Evolutionary conservation across 2,888 invertebrate species (phyloP).

Genomic region (Branchinecta sandiegonensis): DNA sequence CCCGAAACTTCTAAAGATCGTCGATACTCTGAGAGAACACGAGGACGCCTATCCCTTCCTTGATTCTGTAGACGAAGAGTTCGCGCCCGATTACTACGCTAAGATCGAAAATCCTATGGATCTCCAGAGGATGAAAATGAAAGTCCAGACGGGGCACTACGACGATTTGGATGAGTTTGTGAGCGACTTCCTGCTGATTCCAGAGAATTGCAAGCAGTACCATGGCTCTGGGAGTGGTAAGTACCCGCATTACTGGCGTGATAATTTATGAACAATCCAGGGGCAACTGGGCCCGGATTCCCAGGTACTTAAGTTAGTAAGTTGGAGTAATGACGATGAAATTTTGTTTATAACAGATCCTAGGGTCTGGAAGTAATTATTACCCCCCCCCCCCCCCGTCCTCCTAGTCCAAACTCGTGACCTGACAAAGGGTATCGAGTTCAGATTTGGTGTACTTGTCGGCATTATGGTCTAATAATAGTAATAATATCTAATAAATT

Average conservation of each 20-base stretch:
- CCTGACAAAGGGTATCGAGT: no score
- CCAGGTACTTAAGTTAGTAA: no score
- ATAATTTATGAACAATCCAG: no score
- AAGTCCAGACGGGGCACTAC: slow-evolving; percentile 65
- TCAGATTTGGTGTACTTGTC: no score
- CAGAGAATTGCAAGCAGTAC: slow-evolving; percentile 79
- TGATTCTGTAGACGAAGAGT: slow-evolving; percentile 82
- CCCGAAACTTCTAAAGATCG: slow-evolving; percentile 46
- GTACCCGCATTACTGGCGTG: slow-evolving; percentile 25
- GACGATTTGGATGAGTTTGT: slow-evolving; percentile 62
- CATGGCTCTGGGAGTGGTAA: slow-evolving; percentile 85
- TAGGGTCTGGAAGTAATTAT: no score
- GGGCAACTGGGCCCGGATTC: no score
- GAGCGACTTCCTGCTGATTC: slow-evolving; percentile 75
- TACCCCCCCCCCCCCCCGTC: no score
- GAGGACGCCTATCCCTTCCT: slow-evolving; percentile 89
- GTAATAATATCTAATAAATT: no score
- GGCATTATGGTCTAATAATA: no score
- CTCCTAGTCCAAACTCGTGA: no score
- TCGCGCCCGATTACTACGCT: slow-evolving; percentile 63
- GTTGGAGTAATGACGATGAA: no score
- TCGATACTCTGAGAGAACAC: slow-evolving; percentile 71
- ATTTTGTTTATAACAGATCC: no score
- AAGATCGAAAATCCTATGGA: slow-evolving; percentile 65
- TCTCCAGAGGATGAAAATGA: slow-evolving; percentile 69